phyloP scores from a whole-genome alignment of 2,888 invertebrate genomes.

The Caradrina clavipalpis region DNA sequence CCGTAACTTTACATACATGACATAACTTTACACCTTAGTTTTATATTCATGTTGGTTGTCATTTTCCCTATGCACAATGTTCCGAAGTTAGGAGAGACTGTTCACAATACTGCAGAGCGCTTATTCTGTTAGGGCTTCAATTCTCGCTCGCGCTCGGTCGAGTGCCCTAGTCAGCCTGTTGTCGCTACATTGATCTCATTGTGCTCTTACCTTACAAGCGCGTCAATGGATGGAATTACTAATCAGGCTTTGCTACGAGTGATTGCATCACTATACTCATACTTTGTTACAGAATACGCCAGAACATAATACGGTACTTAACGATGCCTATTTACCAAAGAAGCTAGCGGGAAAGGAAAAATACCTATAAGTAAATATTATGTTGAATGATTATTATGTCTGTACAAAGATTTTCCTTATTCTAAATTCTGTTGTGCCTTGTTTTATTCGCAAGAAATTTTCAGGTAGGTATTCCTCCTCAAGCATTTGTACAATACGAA shows the following conservation, averaged over 20 bases:
- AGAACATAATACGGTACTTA: neutral
- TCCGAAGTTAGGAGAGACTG: conserved; percentile 13
- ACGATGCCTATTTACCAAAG: neutral
- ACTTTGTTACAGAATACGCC: neutral
- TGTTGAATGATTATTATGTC: conserved; percentile 30
- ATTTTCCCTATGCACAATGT: neutral
- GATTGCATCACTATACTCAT: neutral
- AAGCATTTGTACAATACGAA: conserved; percentile 29
- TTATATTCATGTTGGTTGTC: neutral
- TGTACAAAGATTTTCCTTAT: conserved; percentile 29
- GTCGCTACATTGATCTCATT: conserved; percentile 42
- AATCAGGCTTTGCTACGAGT: conserved; percentile 5
- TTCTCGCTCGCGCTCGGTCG: neutral
- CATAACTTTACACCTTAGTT: neutral
- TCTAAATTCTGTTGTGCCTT: conserved; percentile 13
- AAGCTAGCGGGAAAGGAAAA: neutral
- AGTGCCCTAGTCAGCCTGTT: conserved; percentile 19
- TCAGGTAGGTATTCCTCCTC: conserved; percentile 27
- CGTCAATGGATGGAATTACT: conserved; percentile 8
- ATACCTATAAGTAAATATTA: conserved; percentile 16
- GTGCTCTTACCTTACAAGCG: conserved; percentile 16
- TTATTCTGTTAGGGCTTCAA: conserved; percentile 11
- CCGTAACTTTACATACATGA: no score
- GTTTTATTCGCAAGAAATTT: conserved; percentile 30
- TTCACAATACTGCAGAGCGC: conserved; percentile 39